Conservation (phyloP, 2,888 invertebrate species). For the Drosophila tanythrix region DNA sequence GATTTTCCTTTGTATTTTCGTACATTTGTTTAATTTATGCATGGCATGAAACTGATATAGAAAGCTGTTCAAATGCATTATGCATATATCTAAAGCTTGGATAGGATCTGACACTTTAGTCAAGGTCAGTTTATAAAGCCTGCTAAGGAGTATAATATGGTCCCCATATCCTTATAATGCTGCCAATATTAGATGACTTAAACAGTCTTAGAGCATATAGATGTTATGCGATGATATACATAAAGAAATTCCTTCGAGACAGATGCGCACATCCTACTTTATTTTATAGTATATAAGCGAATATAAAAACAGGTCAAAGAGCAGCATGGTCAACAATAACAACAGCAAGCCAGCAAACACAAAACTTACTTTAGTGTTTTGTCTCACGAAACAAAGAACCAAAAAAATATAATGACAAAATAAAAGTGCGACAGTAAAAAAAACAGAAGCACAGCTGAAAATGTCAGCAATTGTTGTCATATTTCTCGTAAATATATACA, state of each 20-base stretch:
- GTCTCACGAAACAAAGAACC: slow-evolving; percentile 33
- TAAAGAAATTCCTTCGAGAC: neutral
- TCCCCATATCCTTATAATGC: neutral
- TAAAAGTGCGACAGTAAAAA: slow-evolving; percentile 34
- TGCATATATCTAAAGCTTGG: neutral
- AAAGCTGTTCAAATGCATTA: slow-evolving; percentile 4
- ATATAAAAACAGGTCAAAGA: neutral
- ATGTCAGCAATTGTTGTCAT: slow-evolving; percentile 34
- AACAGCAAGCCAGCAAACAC: slow-evolving; percentile 6
- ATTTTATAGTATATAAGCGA: neutral
- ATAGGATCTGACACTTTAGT: neutral
- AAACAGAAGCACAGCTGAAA: slow-evolving; percentile 10
- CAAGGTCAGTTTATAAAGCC: neutral
- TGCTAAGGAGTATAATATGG: neutral
- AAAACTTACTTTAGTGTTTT: slow-evolving; percentile 34
- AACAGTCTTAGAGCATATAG: neutral
- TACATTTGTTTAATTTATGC: slow-evolving; percentile 3
- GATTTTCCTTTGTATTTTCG: neutral
- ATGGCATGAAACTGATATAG: slow-evolving; percentile 1
- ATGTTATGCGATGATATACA: neutral
- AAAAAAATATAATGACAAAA: slow-evolving; percentile 35
- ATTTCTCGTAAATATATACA: neutral
- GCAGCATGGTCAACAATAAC: slow-evolving; percentile 14
- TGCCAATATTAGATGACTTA: neutral
- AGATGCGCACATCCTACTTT: slow-evolving; percentile 2